Evolutionary conservation across 1,140 invertebrate species (phyloP).

Genomic region (Trichogramma pretiosum): DNA sequence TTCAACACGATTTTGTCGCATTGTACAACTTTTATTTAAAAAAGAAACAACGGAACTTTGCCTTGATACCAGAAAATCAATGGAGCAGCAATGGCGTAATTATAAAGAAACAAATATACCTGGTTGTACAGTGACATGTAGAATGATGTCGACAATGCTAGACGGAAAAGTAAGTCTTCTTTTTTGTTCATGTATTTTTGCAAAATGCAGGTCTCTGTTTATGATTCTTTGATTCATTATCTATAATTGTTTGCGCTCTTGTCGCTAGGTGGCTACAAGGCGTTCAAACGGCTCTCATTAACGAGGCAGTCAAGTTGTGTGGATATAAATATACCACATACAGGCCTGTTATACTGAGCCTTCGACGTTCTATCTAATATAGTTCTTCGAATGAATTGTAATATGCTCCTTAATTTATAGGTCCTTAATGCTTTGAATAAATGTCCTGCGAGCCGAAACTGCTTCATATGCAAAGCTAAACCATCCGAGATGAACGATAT

Average conservation of each 20-base stretch:
- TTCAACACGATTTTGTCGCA: constrained; percentile 5
- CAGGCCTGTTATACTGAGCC: too few relatives aligned
- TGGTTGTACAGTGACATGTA: background rate
- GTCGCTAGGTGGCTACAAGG: too few relatives aligned
- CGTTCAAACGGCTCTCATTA: too few relatives aligned
- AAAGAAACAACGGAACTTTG: background rate
- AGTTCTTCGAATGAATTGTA: too few relatives aligned
- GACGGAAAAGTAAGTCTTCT: constrained; percentile 15
- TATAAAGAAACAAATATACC: background rate
- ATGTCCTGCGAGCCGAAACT: constrained; percentile 27
- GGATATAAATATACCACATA: too few relatives aligned
- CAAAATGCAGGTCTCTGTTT: too few relatives aligned
- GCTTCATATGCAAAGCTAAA: constrained; percentile 28
- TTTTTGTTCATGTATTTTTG: too few relatives aligned
- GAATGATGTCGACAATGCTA: constrained; percentile 5
- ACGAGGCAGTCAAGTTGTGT: too few relatives aligned
- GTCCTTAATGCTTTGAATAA: background rate
- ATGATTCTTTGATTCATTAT: too few relatives aligned
- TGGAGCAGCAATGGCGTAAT: constrained; percentile 3
- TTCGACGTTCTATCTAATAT: too few relatives aligned
- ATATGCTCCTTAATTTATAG: too few relatives aligned
- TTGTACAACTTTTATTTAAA: constrained; percentile 2
- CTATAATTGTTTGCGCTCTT: too few relatives aligned
- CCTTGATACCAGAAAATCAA: background rate
- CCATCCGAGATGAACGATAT: constrained; percentile 21